Conservation (phyloP, 2,113 vertebrate genomes). For the Phalacrocorax brasilianus region DNA sequence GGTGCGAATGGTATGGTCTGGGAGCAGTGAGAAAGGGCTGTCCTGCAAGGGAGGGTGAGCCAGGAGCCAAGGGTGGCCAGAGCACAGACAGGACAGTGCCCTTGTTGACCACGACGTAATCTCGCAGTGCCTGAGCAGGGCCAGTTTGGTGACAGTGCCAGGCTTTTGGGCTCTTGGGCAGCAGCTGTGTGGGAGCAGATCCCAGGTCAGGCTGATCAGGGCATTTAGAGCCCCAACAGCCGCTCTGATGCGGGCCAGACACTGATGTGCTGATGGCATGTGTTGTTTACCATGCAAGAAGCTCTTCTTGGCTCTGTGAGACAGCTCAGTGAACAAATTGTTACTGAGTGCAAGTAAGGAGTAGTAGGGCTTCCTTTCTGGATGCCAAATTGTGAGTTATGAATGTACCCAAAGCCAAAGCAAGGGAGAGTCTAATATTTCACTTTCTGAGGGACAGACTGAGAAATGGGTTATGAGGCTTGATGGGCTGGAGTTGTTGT, state of each 20-base stretch:
- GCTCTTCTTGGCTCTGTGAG: not conserved
- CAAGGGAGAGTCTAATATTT: not conserved
- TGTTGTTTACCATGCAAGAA: not conserved
- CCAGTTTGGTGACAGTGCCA: fast-evolving
- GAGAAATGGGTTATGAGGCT: not conserved
- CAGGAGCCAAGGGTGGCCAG: not conserved
- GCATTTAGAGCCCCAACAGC: not conserved
- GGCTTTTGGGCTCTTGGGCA: not conserved
- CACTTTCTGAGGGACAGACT: not conserved
- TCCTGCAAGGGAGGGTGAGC: not conserved
- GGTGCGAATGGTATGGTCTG: not conserved
- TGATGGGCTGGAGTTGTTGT: not conserved
- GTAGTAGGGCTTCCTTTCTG: not conserved
- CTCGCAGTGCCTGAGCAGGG: not conserved
- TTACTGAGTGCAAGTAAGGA: not conserved
- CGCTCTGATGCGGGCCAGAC: not conserved
- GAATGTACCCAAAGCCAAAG: not conserved
- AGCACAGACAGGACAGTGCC: not conserved
- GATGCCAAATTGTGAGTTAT: not conserved
- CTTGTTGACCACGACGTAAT: not conserved
- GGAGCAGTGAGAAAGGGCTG: not conserved
- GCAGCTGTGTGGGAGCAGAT: not conserved
- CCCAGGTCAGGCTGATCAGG: not conserved
- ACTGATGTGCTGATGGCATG: not conserved
- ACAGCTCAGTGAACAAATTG: not conserved